These are phyloP conservation scores for Charaxes varanes DNA, from an alignment of 1,140 invertebrate genomes.

Conservation along the genomic window DNA sequence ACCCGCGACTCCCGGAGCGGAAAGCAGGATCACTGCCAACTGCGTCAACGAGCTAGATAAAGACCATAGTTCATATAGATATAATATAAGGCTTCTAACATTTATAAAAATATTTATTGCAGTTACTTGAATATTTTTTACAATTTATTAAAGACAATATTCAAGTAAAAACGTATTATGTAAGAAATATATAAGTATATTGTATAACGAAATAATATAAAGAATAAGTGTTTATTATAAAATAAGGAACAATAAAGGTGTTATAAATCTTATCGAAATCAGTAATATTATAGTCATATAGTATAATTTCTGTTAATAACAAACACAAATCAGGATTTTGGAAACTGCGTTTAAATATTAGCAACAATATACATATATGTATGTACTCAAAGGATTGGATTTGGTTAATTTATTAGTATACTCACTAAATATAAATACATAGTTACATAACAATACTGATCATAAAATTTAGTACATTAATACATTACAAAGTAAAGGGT, in stretches of 20 bases:
- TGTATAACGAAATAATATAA: no score
- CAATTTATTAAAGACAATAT: no score
- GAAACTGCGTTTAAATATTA: slow-evolving; percentile 19
- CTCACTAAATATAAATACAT: neutral
- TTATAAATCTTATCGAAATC: neutral
- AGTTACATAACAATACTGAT: slow-evolving; percentile 1
- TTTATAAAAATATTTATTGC: no score
- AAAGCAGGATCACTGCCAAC: no score
- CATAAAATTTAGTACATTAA: neutral
- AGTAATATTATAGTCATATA: slow-evolving; percentile 8
- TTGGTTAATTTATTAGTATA: slow-evolving; percentile 15
- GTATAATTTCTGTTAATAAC: slow-evolving; percentile 32
- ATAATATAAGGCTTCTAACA: no score
- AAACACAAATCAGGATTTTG: slow-evolving; percentile 28
- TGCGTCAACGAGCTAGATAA: no score
- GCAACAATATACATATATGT: slow-evolving; percentile 7
- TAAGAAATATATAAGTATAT: no score
- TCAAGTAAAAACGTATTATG: no score
- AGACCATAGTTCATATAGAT: no score
- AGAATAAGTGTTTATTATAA: no score
- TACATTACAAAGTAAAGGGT: neutral
- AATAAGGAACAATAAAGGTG: neutral
- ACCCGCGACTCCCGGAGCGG: no score
- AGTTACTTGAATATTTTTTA: no score
- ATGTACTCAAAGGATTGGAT: neutral